Base-by-base conservation (phyloP, 2,797 vertebrate genomes). In the Oreonectes daqikongensis region DNA sequence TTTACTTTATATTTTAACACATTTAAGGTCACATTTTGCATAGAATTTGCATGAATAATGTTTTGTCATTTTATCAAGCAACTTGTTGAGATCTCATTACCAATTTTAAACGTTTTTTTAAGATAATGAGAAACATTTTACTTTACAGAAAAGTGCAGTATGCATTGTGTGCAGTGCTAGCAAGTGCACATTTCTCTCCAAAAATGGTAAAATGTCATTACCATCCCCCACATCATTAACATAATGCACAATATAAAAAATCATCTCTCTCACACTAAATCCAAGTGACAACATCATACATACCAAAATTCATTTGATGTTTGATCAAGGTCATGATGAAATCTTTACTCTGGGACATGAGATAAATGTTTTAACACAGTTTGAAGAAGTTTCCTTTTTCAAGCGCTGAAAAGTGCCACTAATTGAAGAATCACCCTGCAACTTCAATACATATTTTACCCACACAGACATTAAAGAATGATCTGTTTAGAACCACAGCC, bases 401-500 rank as follows among this genome's bases (percentile, higher is more conserved):
- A 59, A 12, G 14, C 48, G 20, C 7, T 50, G 5, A 50, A 20
- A 55, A 26, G 52, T 26, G 22, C 10, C 52, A 55, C 11, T 55
- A 55, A 55, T 55, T 55, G 52, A 26, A 55, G 22, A 55, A 55
- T 26, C 52, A 1, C 52, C 52, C 11, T 6, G 26, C 30, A 68
- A 68, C 53, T 26, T 59, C 5, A 10, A 24, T 24, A 75, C 38
- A 18, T 26, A 60, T 75, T 67, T 69, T 55, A 69, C 52, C 50
- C 30, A 1, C 64, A 32, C 48, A 67, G 50, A 59, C 64, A 67
- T 67, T 46, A 67, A 59, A 44, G 28, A 68, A 48, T 59, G n/a
- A 68, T 67, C 24, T 68, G 40, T 75, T 75, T 50, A 42, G 44
- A 40, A 15, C 30, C 50, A 14, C 55, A 72, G 28, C 48, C 35